Evolutionary conservation across 2,113 vertebrate genomes (phyloP), one percentile per base, ranked within the genome.

Genomic region (Thamnaconus septentrionalis): DNA sequence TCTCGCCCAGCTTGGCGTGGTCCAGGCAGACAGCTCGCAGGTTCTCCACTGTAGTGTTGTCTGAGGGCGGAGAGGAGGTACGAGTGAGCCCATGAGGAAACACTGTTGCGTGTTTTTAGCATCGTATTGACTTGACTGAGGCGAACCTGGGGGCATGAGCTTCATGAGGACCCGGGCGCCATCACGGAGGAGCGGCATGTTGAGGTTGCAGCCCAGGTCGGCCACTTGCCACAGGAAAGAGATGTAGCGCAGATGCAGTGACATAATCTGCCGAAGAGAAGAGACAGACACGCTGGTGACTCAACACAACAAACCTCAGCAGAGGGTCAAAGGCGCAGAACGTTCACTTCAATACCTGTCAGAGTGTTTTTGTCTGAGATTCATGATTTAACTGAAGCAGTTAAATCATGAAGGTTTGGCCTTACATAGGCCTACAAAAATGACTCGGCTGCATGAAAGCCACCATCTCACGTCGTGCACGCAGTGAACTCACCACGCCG

Each of bases 141-240:
- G 4, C 42, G 31, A 39, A 31, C 97, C 97, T 89, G 97, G 96
- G 62, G 97, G 97, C 97, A 99, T 98, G 76, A 98, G 95, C 84
- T 98, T 99, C 97, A 99, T 98, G 76, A 99, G 95, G 72, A 98
- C 91, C 66, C 97, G 92, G 84, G 97, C 96, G 80, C 97, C 97
- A 84, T 98, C 97, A 90, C 97, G 91, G 63, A 99, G 94, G 70
- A 95, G 94, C 43, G 97, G 95, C 96, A 98, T 99, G 91, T 95
- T 98, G 79, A 99, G 91, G 80, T 91, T 96, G 87, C 97, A 98
- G 73, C 97, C 97, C 66, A 99, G 90, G 76, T 99, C 97, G 64
- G 97, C 97, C 80, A 99, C 94, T 94, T 99, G 97, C 97, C 97
- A 99, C 88, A 98, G 94, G 90, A 99, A 99, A 78, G 96, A 98